phyloP scores from a whole-genome alignment of 1,140 invertebrate species.

The Odontomachus brunneus region DNA sequence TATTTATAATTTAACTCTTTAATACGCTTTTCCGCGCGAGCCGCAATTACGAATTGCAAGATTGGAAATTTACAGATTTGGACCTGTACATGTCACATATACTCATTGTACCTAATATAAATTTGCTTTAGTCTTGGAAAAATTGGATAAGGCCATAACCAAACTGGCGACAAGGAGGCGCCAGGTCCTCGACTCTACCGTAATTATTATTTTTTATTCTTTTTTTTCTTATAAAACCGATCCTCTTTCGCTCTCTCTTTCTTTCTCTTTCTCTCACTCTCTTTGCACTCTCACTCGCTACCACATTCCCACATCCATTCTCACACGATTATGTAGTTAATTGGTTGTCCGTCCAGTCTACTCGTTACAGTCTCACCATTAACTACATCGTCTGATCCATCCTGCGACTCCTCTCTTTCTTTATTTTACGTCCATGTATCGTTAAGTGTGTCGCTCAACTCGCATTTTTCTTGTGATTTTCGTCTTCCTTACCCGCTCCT shows the following conservation, averaged over 20 bases:
- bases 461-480: conserved; percentile 22
- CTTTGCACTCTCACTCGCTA: conserved; percentile 72
- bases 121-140: conserved; percentile 85
- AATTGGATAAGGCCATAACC: conserved; percentile 86
- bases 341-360: conserved; percentile 66
- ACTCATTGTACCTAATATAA: conserved; percentile 85
- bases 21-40: conserved; percentile 78
- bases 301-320: conserved; percentile 71
- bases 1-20: conserved; percentile 71
- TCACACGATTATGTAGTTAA: conserved; percentile 71
- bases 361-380: conserved; percentile 68
- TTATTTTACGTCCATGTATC: conserved; percentile 62
- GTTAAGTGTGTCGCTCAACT: conserved; percentile 50
- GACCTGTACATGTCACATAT: conserved; percentile 81
- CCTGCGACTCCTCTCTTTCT: conserved; percentile 30
- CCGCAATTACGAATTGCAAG: conserved; percentile 81
- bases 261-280: conserved; percentile 45
- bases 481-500: conserved; percentile 2
- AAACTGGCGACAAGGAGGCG: conserved; percentile 83
- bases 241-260: conserved; percentile 61
- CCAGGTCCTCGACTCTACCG: conserved; percentile 81
- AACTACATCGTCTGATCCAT: conserved; percentile 68
- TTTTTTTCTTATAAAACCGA: conserved; percentile 81
- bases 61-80: conserved; percentile 83
- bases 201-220: conserved; percentile 74